Base-by-base conservation (phyloP, 1,140 invertebrate genomes). In the Planococcus citri region DNA sequence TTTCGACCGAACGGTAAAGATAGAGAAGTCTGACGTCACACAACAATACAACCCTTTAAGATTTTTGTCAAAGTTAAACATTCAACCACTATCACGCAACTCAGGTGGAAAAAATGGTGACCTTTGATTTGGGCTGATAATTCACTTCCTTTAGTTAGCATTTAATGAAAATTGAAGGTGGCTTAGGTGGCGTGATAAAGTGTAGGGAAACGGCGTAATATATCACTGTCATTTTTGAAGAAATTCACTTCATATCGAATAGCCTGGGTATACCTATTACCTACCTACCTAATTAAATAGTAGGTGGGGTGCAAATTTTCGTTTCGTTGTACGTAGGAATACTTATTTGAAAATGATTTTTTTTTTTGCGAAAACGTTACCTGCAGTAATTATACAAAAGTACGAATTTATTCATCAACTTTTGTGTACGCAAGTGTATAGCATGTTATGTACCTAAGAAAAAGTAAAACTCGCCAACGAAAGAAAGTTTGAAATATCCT, bases 241-340 rank as follows among this genome's bases (percentile, higher is more conserved):
- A 51, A 51, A 51, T 17, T 51, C 12, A 9, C 4, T 9, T 51
- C 41, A 2, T n/a, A 51, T 51, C n/a, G n/a, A 20, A 51, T 51
- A n/a, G n/a, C n/a, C n/a, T n/a, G n/a, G n/a, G n/a, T n/a, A n/a
- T n/a, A n/a, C n/a, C n/a, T n/a, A n/a, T n/a, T n/a, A n/a, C n/a
- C n/a, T n/a, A n/a, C n/a, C n/a, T n/a, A n/a, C n/a, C n/a, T n/a
- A 51, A 51, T 51, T 51, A 51, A 51, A 51, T 51, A 37, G 33
- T 37, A 37, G 14, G 33, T n/a, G n/a, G n/a, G 29, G 29, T 12
- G 29, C 12, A 33, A 33, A 33, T 33, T 33, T 33, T 12, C 29
- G 29, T 33, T 33, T 33, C 29, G 29, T 12, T 33, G 12, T 33
- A 33, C 29, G 3, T 33, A 33, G 29, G 29, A 3, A n/a, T n/a